Percentiles rank a stretch among this genome's conserved stretches.
These are phyloP conservation scores for Leiothrix lutea DNA, from an alignment of 2,113 vertebrate species.

Conservation along the genomic window DNA sequence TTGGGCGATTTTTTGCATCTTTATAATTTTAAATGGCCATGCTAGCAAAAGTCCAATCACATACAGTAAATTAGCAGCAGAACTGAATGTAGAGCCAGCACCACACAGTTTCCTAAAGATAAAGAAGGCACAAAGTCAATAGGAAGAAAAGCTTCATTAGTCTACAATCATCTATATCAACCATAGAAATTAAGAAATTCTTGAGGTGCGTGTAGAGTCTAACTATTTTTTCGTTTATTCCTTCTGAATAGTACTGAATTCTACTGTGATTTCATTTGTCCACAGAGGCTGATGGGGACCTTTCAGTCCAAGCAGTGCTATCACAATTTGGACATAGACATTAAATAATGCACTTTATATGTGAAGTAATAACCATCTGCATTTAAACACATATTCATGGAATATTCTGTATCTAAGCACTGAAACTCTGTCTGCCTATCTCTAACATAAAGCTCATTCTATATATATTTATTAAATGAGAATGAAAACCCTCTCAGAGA, in stretches of 20 bases:
- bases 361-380: neutral
- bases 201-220: neutral
- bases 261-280: neutral
- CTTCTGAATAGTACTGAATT: neutral
- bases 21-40: neutral
- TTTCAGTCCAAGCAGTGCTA: neutral
- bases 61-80: neutral
- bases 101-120: neutral
- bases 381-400: neutral
- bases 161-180: neutral
- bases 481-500: neutral
- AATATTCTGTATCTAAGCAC: neutral
- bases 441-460: neutral
- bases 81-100: neutral
- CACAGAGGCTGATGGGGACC: neutral
- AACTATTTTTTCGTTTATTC: neutral
- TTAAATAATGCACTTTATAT: neutral
- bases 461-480: neutral
- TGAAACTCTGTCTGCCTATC: neutral
- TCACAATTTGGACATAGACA: neutral
- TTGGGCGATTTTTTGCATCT: rapidly evolving
- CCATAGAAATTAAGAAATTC: neutral
- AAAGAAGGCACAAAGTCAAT: neutral
- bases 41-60: neutral
- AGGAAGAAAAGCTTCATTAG: neutral